Percentiles rank a stretch among this genome's conserved stretches.
phyloP scores from a whole-genome alignment of 2,797 vertebrate genomes.

The Euthynnus affinis region DNA sequence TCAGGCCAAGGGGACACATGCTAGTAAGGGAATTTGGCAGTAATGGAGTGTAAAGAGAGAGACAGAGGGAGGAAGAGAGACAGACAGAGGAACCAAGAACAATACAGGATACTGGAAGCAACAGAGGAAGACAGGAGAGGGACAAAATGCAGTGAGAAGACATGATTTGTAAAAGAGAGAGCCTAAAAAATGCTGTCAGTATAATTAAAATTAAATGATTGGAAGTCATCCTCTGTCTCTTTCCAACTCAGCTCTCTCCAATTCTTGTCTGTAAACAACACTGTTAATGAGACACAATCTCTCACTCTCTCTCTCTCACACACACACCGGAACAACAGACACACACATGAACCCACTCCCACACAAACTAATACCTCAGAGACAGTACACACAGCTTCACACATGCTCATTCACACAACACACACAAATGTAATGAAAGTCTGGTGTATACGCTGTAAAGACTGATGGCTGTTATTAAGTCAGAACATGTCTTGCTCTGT shows the following conservation, averaged over 20 bases:
- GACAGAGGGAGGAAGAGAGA: constrained; percentile 3
- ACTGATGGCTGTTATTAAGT: constrained; percentile 71
- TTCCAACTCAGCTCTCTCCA: constrained; percentile 54
- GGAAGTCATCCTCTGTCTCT: constrained; percentile 53
- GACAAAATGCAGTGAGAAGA: constrained; percentile 23
- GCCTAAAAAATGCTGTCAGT: constrained; percentile 34
- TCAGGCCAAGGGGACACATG: constrained; percentile 67
- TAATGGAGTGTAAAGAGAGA: constrained; percentile 49
- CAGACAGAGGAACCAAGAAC: background rate
- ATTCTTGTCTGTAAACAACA: constrained; percentile 68
- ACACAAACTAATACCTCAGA: constrained; percentile 23
- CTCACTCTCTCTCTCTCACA: constrained; percentile 5
- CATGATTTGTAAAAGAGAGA: background rate
- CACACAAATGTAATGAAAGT: constrained; percentile 62
- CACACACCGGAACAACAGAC: background rate
- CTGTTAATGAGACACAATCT: constrained; percentile 67
- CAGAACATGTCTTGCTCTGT: constrained; percentile 37
- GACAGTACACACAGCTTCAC: constrained; percentile 24
- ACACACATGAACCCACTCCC: constrained; percentile 16
- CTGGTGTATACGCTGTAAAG: constrained; percentile 57
- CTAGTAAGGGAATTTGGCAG: constrained; percentile 70
- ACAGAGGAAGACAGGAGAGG: constrained; percentile 23
- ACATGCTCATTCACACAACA: constrained; percentile 21
- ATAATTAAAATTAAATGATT: constrained; percentile 69
- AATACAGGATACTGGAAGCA: constrained; percentile 23